Percentiles rank a stretch among this genome's conserved stretches.
Evolutionary conservation across 2,113 vertebrate genomes (phyloP).

Genomic region (Leptobrachium leishanense): DNA sequence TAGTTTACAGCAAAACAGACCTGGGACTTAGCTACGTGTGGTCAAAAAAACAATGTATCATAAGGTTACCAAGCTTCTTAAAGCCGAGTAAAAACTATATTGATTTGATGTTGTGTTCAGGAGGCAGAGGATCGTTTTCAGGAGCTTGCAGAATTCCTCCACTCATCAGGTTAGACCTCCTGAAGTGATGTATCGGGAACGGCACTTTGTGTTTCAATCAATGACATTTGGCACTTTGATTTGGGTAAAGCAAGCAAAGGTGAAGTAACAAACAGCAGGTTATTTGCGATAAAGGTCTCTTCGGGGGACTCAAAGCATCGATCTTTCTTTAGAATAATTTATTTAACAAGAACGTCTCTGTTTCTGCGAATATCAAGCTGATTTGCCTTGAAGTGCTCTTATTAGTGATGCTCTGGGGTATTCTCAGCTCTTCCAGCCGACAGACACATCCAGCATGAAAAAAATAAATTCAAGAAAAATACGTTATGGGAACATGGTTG

Average conservation of each 20-base stretch:
- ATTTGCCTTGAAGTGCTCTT: too few relatives aligned
- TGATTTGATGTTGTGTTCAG: constrained; percentile 3
- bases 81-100: neutral
- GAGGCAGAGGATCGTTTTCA: constrained; percentile 4
- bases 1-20: neutral
- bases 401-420: too few relatives aligned
- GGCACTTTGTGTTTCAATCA: constrained; percentile 22
- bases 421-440: too few relatives aligned
- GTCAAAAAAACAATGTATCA: constrained; percentile 26
- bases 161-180: neutral
- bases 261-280: constrained; percentile 26
- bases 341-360: neutral
- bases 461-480: too few relatives aligned
- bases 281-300: constrained; percentile 6
- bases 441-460: too few relatives aligned
- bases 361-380: neutral
- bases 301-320: constrained; percentile 13
- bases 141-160: constrained; percentile 7
- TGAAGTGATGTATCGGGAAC: constrained; percentile 13
- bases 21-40: constrained; percentile 24
- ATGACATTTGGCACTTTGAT: constrained; percentile 26
- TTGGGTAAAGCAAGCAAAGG: constrained; percentile 1
- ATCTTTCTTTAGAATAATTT: constrained; percentile 15
- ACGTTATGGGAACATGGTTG: too few relatives aligned
- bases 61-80: neutral